Evolutionary conservation across 1,140 invertebrate genomes (phyloP).

Genomic region (Babylonia areolata): DNA sequence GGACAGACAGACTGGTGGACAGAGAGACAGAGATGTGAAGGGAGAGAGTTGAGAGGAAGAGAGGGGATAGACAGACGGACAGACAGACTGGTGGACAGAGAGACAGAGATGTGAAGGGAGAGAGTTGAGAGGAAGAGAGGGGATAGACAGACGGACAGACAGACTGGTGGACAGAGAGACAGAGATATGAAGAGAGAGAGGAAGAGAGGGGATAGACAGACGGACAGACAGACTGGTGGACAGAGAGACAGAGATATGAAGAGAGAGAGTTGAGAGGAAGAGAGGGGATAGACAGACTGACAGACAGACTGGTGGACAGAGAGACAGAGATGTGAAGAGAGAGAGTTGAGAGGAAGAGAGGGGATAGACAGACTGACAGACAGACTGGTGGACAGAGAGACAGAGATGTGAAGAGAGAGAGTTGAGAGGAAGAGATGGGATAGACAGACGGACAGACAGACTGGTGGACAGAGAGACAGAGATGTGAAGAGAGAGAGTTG

Average conservation of each 20-base stretch:
- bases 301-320: slow-evolving; percentile 3
- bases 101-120: neutral
- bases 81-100: neutral
- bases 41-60: neutral
- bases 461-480: too few relatives aligned
- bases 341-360: neutral
- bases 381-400: neutral
- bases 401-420: too few relatives aligned
- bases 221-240: neutral
- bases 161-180: neutral
- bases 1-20: neutral
- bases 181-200: too few relatives aligned
- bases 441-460: neutral
- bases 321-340: neutral
- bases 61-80: neutral
- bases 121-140: neutral
- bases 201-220: too few relatives aligned
- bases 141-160: neutral
- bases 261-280: neutral
- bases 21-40: neutral
- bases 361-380: neutral
- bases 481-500: too few relatives aligned
- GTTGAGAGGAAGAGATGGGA: too few relatives aligned
- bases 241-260: neutral
- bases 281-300: neutral